Conservation (phyloP, 92 coral and sea anemone species). For the Scolanthus callimorphus region DNA sequence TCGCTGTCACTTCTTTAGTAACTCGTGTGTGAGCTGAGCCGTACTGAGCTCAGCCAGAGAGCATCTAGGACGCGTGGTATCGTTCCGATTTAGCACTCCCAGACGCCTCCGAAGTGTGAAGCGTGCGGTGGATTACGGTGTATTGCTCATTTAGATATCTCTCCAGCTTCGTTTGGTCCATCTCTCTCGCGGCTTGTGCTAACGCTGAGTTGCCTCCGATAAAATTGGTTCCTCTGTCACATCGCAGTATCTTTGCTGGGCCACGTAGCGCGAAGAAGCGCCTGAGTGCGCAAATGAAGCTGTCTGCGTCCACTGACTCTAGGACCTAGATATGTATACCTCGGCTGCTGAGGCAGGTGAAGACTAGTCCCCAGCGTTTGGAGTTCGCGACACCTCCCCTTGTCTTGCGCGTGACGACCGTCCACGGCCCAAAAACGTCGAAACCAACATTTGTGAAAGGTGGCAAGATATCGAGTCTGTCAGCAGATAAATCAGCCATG, state of each 20-base stretch:
- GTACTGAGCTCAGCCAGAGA: conserved; percentile 1
- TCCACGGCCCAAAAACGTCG: conserved; percentile 36
- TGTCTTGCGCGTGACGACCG: no score
- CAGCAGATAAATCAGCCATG: conserved; percentile 30
- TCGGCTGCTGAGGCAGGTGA: no score
- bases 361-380: no score
- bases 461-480: conserved; percentile 10
- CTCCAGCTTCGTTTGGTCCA: neutral
- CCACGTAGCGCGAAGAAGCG: conserved; percentile 14
- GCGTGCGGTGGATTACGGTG: conserved; percentile 32
- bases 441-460: conserved; percentile 31
- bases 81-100: conserved; percentile 16
- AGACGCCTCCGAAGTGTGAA: no score
- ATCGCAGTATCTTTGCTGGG: conserved; percentile 3
- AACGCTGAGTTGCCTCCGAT: conserved; percentile 20
- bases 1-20: neutral
- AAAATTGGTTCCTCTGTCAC: conserved; percentile 30
- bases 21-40: no score
- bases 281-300: no score
- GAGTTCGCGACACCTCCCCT: conserved; percentile 14
- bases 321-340: no score
- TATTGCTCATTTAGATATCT: no score
- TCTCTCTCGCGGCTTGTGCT: neutral
- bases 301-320: no score
- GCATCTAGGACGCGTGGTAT: conserved; percentile 8